A percentile compares a stretch with the other conserved stretches of the same genome.
Conservation (phyloP, 2,888 invertebrate species). For the Phaonia tiefii region DNA sequence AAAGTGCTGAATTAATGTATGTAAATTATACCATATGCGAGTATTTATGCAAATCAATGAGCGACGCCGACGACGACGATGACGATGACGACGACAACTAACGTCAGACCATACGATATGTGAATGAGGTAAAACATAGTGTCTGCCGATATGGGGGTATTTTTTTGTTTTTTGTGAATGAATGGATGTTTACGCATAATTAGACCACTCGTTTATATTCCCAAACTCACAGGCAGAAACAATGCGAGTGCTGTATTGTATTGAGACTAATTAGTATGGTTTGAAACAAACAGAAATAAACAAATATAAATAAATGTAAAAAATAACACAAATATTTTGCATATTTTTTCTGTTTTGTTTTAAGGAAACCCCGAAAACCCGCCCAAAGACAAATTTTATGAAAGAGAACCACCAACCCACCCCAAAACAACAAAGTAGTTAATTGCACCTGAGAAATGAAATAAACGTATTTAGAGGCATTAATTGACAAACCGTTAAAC, state of each 20-base stretch:
- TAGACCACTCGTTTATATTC: constrained; percentile 37
- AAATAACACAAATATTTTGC: constrained; percentile 32
- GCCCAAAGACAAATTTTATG: constrained; percentile 37
- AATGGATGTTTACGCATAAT: constrained; percentile 61
- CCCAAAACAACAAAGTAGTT: too few species aligned
- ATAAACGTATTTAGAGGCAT: constrained; percentile 44
- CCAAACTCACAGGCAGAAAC: constrained; percentile 16
- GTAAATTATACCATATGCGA: constrained; percentile 57
- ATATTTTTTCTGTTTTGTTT: constrained; percentile 26
- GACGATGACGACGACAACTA: too few species aligned
- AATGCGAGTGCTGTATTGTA: too few species aligned
- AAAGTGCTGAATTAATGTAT: constrained; percentile 34
- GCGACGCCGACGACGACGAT: constrained; percentile 18
- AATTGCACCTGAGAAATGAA: constrained; percentile 53
- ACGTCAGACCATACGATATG: not conserved
- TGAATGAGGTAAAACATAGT: too few species aligned
- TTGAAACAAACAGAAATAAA: constrained; percentile 18
- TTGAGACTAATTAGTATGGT: constrained; percentile 26
- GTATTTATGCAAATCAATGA: constrained; percentile 56
- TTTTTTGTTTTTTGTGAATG: constrained; percentile 13
- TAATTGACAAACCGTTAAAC: constrained; percentile 52
- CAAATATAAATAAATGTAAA: not conserved
- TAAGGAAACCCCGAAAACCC: not conserved
- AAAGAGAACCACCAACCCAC: not conserved
- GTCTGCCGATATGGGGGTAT: not conserved